Percentiles rank a stretch among this genome's conserved stretches.
These are phyloP conservation scores for Metacarcinus magister DNA, from an alignment of 2,888 invertebrate genomes.

Conservation along the genomic window DNA sequence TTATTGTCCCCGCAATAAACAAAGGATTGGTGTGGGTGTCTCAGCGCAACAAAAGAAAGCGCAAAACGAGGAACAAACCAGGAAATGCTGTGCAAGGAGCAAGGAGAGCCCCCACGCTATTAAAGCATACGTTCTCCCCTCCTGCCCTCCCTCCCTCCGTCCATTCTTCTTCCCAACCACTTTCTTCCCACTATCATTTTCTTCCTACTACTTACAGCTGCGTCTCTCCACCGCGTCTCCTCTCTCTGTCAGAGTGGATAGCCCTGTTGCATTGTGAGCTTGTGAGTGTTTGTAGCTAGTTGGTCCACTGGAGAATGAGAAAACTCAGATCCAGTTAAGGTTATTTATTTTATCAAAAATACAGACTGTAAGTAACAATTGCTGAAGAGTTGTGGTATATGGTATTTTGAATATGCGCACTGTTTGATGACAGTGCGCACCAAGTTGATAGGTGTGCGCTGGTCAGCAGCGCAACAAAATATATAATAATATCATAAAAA, in stretches of 20 bases:
- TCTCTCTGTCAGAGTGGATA: not conserved
- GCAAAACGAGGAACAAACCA: not conserved
- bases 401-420: no score
- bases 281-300: no score
- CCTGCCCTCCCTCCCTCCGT: not conserved
- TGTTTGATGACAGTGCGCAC: no score
- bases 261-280: no score
- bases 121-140: not conserved
- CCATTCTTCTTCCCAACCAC: not conserved
- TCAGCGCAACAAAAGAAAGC: not conserved
- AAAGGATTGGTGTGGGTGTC: not conserved
- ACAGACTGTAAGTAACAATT: no score
- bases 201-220: not conserved
- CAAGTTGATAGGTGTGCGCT: no score
- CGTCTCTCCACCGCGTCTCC: not conserved
- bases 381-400: no score
- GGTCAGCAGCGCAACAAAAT: no score
- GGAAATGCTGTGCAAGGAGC: not conserved
- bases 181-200: not conserved
- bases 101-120: not conserved
- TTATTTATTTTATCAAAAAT: no score
- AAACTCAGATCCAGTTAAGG: no score
- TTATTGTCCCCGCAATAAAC: not conserved
- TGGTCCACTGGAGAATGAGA: no score
- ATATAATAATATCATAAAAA: no score